Percentiles rank a stretch among this genome's conserved stretches.
Evolutionary conservation across 2,113 vertebrate species (phyloP).

Genomic region (Ceuthmochares aereus): DNA sequence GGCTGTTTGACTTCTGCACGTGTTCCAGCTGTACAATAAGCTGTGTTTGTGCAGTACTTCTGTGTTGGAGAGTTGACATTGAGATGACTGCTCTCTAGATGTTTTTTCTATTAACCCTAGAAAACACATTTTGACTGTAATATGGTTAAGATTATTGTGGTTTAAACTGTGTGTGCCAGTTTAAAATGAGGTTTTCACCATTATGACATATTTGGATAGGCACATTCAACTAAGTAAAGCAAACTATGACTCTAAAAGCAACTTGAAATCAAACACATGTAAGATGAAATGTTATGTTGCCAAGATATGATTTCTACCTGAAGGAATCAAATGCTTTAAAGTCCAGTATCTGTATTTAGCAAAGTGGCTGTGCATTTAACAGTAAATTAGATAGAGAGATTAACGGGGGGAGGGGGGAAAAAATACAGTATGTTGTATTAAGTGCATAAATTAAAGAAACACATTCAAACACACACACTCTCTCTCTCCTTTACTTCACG

Average conservation of each 20-base stretch:
- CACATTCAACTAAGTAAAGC: not conserved
- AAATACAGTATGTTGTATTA: not conserved
- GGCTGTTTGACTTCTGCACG: conserved; percentile 12
- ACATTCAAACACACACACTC: not conserved
- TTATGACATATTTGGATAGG: not conserved
- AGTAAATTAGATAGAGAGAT: not conserved
- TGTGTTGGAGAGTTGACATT: not conserved
- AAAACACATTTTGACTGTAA: not conserved
- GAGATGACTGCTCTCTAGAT: conserved; percentile 12
- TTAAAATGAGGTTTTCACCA: not conserved
- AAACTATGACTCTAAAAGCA: not conserved
- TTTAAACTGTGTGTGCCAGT: not conserved
- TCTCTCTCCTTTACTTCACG: not conserved
- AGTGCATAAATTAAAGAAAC: not conserved
- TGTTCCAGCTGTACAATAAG: conserved; percentile 44
- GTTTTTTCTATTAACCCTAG: not conserved
- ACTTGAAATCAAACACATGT: conserved; percentile 11
- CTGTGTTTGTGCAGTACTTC: not conserved
- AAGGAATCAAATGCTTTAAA: not conserved
- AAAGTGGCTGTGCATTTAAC: not conserved
- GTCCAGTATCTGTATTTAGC: not conserved
- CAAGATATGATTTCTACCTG: not conserved
- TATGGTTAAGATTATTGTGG: not conserved
- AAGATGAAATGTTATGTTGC: not conserved
- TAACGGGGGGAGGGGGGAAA: not conserved